Evolutionary conservation across 2,113 vertebrate species (phyloP).

Genomic region (Kryptolebias marmoratus): DNA sequence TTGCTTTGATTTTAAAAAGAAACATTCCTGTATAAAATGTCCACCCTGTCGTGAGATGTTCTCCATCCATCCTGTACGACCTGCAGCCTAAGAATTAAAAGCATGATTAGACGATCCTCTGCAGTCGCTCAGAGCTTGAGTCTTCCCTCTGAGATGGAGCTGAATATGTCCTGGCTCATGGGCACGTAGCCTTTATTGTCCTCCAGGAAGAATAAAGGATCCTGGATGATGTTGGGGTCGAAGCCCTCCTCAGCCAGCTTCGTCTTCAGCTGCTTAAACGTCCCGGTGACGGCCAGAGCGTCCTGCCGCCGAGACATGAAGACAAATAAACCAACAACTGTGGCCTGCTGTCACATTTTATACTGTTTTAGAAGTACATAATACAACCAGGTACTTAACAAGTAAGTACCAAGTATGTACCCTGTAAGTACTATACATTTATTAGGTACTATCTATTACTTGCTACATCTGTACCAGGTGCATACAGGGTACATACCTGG

Average conservation of each 20-base stretch:
- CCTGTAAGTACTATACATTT: too few relatives aligned
- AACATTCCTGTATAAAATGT: not conserved
- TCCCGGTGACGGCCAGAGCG: conserved; percentile 82
- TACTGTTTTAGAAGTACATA: not conserved
- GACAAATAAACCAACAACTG: not conserved
- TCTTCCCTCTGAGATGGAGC: conserved; percentile 67
- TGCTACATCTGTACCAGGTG: too few relatives aligned
- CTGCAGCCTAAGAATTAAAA: not conserved
- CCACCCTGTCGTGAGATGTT: not conserved
- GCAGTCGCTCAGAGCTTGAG: conserved; percentile 67
- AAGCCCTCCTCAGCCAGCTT: conserved; percentile 85
- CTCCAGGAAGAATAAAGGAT: conserved; percentile 84
- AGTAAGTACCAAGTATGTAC: too few relatives aligned
- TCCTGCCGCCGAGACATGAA: conserved; percentile 46
- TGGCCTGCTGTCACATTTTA: not conserved
- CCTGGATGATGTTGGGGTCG: conserved; percentile 76
- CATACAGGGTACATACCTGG: too few relatives aligned
- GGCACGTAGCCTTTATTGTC: conserved; percentile 81
- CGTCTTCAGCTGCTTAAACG: conserved; percentile 86
- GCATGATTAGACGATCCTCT: not conserved
- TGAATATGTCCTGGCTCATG: conserved; percentile 84
- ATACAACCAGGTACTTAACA: too few relatives aligned
- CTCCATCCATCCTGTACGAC: not conserved
- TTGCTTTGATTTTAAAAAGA: conserved; percentile 22
- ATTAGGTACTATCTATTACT: too few relatives aligned